These are phyloP conservation scores for Stratiolaelaps scimitus DNA, from an alignment of 1,140 invertebrate genomes.

Conservation along the genomic window DNA sequence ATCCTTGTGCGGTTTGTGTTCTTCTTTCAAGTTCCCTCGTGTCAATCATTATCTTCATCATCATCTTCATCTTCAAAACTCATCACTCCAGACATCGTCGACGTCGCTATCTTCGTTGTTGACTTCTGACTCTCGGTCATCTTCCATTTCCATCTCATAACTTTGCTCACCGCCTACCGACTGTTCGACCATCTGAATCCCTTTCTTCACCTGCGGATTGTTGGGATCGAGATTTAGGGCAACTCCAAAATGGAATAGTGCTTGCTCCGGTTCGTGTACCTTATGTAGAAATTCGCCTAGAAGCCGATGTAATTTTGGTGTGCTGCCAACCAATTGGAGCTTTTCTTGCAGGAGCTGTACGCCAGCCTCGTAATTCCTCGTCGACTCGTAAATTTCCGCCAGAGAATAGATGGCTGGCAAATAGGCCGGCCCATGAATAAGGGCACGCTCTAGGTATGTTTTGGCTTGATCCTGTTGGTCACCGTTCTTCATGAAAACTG, in stretches of 20 bases:
- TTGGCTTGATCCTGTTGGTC: constrained; percentile 43
- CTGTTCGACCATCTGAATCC: constrained; percentile 54
- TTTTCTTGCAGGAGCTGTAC: constrained; percentile 46
- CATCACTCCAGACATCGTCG: constrained; percentile 43
- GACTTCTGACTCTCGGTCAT: constrained; percentile 45
- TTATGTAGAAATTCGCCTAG: constrained; percentile 51
- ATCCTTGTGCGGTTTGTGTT: too few species aligned
- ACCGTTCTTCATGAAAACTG: constrained; percentile 56
- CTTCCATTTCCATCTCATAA: constrained; percentile 44
- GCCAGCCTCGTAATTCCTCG: constrained; percentile 41
- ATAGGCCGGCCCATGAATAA: constrained; percentile 52
- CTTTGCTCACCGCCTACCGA: constrained; percentile 48
- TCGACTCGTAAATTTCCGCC: constrained; percentile 50
- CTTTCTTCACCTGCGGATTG: constrained; percentile 55
- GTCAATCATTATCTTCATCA: background rate
- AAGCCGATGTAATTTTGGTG: constrained; percentile 54
- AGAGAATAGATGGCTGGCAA: constrained; percentile 56
- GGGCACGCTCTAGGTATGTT: constrained; percentile 54
- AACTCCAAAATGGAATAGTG: constrained; percentile 55
- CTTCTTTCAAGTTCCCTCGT: background rate
- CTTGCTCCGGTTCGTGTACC: constrained; percentile 53
- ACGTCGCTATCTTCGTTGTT: constrained; percentile 51
- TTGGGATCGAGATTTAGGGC: constrained; percentile 56
- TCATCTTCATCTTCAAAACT: constrained; percentile 1
- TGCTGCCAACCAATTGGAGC: constrained; percentile 47